These are phyloP conservation scores for Leistus spinibarbis DNA, from an alignment of 2,888 invertebrate genomes.

Conservation along the genomic window DNA sequence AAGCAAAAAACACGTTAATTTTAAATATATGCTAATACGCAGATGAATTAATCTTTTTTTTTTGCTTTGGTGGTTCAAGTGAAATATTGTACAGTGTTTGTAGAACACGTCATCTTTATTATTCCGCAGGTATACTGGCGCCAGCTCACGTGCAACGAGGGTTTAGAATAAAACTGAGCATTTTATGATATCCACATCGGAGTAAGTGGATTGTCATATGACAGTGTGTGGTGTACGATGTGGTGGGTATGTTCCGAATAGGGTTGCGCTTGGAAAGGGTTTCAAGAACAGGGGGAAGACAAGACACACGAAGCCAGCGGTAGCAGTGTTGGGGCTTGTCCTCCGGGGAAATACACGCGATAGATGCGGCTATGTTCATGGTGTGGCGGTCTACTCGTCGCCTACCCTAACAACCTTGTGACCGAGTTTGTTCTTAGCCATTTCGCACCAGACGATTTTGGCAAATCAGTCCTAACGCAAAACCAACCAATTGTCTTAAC, in stretches of 20 bases:
- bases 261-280: neutral
- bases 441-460: neutral
- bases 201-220: conserved; percentile 30
- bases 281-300: neutral
- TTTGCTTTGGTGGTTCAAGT: neutral
- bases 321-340: neutral
- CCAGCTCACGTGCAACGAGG: conserved; percentile 16
- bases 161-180: conserved; percentile 33
- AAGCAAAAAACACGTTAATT: too few species aligned
- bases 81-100: conserved; percentile 11
- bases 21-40: too few species aligned
- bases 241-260: neutral
- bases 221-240: conserved; percentile 8
- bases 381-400: neutral
- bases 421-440: neutral
- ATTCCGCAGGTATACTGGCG: conserved; percentile 24
- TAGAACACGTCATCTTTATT: conserved; percentile 13
- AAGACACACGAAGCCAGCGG: neutral
- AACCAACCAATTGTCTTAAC: conserved; percentile 22
- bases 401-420: neutral
- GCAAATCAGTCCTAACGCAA: neutral
- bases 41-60: neutral
- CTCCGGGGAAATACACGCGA: conserved; percentile 25
- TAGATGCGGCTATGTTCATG: conserved; percentile 14
- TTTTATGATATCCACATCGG: conserved; percentile 33